phyloP scores from a whole-genome alignment of 2,797 vertebrate genomes.

The Agapornis canus region DNA sequence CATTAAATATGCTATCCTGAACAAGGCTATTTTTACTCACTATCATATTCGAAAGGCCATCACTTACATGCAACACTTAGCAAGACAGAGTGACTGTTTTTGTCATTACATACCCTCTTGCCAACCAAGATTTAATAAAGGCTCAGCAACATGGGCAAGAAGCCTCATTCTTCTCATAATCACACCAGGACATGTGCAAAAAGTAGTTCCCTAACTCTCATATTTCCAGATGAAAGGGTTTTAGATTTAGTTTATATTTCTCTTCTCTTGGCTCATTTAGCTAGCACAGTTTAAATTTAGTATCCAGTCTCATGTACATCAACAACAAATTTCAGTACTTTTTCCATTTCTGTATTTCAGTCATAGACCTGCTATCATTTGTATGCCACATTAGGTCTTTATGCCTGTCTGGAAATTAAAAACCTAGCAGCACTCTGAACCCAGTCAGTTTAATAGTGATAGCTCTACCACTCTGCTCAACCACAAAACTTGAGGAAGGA shows the following conservation, averaged over 20 bases:
- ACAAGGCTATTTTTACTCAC: slow-evolving; percentile 10
- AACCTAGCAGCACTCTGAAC: background rate
- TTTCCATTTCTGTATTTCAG: background rate
- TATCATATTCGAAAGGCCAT: background rate
- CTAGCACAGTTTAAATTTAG: slow-evolving; percentile 2
- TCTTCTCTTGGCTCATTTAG: background rate
- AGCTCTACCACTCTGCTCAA: background rate
- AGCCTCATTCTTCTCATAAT: background rate
- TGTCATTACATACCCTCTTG: background rate
- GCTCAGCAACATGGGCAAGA: background rate
- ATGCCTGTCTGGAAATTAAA: background rate
- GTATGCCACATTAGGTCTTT: background rate
- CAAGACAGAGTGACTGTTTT: background rate
- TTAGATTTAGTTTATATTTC: background rate
- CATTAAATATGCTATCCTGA: background rate
- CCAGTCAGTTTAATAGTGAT: background rate
- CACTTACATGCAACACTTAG: background rate
- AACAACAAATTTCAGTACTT: background rate
- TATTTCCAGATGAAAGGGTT: background rate
- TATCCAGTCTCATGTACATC: background rate
- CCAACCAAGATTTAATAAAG: background rate
- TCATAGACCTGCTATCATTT: background rate
- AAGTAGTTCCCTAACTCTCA: background rate
- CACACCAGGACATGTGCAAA: background rate
- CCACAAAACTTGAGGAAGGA: background rate